Base-by-base conservation (phyloP, 2,888 invertebrate species). In the Ophonus ardosiacus region DNA sequence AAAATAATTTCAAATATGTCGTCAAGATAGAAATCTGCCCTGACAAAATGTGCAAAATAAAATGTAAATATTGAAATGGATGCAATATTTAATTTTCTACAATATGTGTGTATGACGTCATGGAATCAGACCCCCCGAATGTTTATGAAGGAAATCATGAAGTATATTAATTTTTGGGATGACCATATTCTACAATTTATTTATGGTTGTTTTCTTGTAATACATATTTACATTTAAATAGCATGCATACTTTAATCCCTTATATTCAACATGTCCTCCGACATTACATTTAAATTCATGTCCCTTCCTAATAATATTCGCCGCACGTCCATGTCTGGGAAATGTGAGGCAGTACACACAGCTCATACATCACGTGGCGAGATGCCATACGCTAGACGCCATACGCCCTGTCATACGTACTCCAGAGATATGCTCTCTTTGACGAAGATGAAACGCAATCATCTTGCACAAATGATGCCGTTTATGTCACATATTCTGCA, bases 311-410 rank as follows among this genome's bases (percentile, higher is more conserved):
- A 5, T 74, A 74, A 43, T 74, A 74, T 74, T 74, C 71, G 17
- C 40, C 15, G 71, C 71, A 74, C 71, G 71, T 74, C 71, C 43
- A 74, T 74, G 43, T 40, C n/a, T 4, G 43, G 71, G 71, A 74
- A 74, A 74, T 74, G 71, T 74, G 71, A 74, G 43, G 71, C 71
- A 74, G 40, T 74, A 74, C 38, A 68, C 68, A 68, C 15, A 31
- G 68, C 38, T 43, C 71, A 74, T 74, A 74, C 40, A 74, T 74
- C 71, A 43, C 71, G 15, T 15, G 40, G 43, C 17, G n/a, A 10
- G n/a, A 38, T 68, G 24, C 18, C 63, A 63, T 63, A 63, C 63
- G 21, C 63, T 24, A 31, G 13, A 65, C 24, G 24, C 17, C 21
- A 43, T 43, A 68, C 31, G 24, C 18, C 21, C 6, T 51, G 43